Conservation (phyloP, 2,888 invertebrate genomes). For the Euspilapteryx auroguttella region DNA sequence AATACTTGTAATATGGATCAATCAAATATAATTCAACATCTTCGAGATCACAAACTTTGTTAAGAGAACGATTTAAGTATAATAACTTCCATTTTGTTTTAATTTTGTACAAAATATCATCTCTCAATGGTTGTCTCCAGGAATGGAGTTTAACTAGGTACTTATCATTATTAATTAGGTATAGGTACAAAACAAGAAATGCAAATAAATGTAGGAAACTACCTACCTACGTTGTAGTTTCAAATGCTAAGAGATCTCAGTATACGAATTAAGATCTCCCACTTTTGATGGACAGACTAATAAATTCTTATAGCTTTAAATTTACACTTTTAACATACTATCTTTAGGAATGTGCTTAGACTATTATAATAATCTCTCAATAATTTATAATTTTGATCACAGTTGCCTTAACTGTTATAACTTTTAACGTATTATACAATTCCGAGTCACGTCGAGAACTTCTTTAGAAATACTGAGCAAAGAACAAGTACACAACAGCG, state of each 20-base stretch:
- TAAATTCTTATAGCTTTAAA: conserved; percentile 39
- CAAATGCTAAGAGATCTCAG: too few species aligned
- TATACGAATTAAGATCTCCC: conserved; percentile 21
- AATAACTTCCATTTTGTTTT: conserved; percentile 22
- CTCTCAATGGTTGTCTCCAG: conserved; percentile 35
- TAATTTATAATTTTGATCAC: conserved; percentile 62
- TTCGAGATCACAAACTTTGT: conserved; percentile 50
- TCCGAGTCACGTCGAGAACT: conserved; percentile 37
- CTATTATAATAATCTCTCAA: conserved; percentile 57
- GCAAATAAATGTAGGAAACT: conserved; percentile 31
- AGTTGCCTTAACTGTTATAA: conserved; percentile 59
- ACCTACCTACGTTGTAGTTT: too few species aligned
- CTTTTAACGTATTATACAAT: conserved; percentile 56
- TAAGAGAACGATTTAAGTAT: conserved; percentile 26
- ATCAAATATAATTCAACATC: conserved; percentile 54
- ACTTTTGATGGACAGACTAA: conserved; percentile 59
- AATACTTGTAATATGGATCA: too few species aligned
- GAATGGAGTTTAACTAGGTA: too few species aligned
- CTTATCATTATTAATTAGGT: too few species aligned
- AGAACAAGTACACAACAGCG: conserved; percentile 52
- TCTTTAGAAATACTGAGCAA: conserved; percentile 57
- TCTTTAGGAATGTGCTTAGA: conserved; percentile 57
- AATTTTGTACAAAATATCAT: conserved; percentile 59
- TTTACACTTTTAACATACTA: conserved; percentile 27
- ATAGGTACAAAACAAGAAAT: conserved; percentile 27